Percentiles rank a stretch among this genome's conserved stretches.
Conservation (phyloP, 1,140 invertebrate genomes). For the Ceratosolen fusciceps region DNA sequence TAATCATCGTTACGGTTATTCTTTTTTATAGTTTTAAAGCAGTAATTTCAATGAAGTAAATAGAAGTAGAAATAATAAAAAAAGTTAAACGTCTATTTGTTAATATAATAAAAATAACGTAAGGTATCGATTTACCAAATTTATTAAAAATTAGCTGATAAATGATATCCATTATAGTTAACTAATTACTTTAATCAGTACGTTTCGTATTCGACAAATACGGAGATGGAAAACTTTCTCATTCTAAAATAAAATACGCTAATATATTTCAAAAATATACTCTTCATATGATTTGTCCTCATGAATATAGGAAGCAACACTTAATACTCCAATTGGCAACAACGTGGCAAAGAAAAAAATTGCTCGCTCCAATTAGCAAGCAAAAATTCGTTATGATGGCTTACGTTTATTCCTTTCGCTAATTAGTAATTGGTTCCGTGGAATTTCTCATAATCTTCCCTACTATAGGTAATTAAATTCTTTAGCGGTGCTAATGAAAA, state of each 20-base stretch:
- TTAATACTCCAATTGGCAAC: conserved; percentile 54
- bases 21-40: no score
- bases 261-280: background rate
- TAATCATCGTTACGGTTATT: no score
- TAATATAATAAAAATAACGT: no score
- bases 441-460: background rate
- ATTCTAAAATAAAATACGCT: conserved; percentile 31
- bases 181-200: background rate
- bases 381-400: conserved; percentile 42
- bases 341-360: conserved; percentile 43
- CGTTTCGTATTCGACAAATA: conserved; percentile 10
- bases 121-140: no score
- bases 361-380: conserved; percentile 53
- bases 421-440: conserved; percentile 37
- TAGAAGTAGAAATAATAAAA: background rate
- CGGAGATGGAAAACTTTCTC: conserved; percentile 35
- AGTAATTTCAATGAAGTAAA: background rate
- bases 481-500: background rate
- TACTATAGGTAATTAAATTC: background rate
- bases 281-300: conserved; percentile 19
- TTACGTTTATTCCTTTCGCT: conserved; percentile 36
- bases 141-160: no score
- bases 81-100: no score
- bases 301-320: conserved; percentile 50
- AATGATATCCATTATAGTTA: no score